Conservation (phyloP, 2,888 invertebrate genomes). For the Amblyteles armatorius region DNA sequence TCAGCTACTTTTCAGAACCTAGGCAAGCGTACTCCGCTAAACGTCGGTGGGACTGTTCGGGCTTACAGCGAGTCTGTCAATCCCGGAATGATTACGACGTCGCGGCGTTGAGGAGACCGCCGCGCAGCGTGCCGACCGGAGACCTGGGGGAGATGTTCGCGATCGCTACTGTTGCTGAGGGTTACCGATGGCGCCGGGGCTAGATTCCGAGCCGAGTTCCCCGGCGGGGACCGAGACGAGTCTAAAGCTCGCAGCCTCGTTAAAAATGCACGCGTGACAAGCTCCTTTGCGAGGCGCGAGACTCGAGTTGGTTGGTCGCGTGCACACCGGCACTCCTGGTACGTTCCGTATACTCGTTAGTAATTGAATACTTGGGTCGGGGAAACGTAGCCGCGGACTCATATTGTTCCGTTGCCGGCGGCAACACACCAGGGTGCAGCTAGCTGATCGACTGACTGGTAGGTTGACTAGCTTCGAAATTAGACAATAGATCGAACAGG, state of each 20-base stretch:
- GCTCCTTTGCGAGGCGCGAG: conserved; percentile 74
- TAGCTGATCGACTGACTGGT: not conserved
- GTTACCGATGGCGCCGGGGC: conserved; percentile 57
- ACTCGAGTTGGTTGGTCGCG: conserved; percentile 65
- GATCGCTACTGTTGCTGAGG: conserved; percentile 44
- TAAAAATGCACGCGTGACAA: conserved; percentile 79
- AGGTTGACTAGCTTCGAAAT: conserved; percentile 45
- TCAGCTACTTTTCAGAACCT: conserved; percentile 16
- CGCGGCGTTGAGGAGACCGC: not conserved
- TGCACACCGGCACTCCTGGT: conserved; percentile 69
- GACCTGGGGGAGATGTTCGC: conserved; percentile 61
- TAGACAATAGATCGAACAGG: conserved; percentile 7
- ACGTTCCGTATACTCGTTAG: conserved; percentile 74
- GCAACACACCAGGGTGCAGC: conserved; percentile 49
- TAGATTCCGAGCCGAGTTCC: conserved; percentile 9
- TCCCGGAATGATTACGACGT: not conserved
- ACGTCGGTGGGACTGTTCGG: not conserved
- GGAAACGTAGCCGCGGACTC: conserved; percentile 65
- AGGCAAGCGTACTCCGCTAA: too few relatives aligned
- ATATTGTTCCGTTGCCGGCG: conserved; percentile 71
- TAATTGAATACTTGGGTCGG: conserved; percentile 75
- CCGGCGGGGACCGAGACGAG: conserved; percentile 14
- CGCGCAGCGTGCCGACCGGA: conserved; percentile 26
- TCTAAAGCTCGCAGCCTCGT: conserved; percentile 71
- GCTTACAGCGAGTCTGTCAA: not conserved